Conservation (phyloP, 2,113 vertebrate species). For the Scomber colias region DNA sequence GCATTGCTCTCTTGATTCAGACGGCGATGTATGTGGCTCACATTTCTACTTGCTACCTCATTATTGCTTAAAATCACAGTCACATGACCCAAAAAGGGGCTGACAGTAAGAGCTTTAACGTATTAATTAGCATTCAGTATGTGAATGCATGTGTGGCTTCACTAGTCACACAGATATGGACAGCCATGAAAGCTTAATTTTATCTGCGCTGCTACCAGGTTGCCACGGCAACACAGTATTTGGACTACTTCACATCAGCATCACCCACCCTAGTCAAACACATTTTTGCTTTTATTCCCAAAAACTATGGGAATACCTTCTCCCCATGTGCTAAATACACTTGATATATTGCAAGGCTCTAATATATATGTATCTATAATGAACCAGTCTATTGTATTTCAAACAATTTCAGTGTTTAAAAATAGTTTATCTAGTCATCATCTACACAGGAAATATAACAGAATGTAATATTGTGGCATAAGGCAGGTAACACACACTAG, state of each 20-base stretch:
- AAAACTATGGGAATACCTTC: background rate
- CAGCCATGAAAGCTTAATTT: constrained; percentile 8
- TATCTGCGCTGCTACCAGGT: constrained; percentile 26
- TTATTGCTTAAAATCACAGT: background rate
- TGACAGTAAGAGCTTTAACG: background rate
- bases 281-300: background rate
- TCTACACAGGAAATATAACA: background rate
- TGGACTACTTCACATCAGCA: constrained; percentile 16
- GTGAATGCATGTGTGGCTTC: background rate
- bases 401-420: no score
- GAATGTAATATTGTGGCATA: background rate
- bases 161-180: constrained; percentile 8
- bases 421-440: no score
- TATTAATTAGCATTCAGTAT: background rate
- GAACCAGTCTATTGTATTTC: no score
- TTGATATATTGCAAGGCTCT: background rate
- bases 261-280: background rate
- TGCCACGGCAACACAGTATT: constrained; percentile 16
- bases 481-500: no score
- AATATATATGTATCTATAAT: background rate
- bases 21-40: background rate
- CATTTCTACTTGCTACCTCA: background rate
- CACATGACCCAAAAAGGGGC: background rate
- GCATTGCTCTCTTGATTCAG: background rate
- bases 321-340: background rate